Evolutionary conservation across 2,888 invertebrate species (phyloP).

Genomic region (Drosophila cracens): DNA sequence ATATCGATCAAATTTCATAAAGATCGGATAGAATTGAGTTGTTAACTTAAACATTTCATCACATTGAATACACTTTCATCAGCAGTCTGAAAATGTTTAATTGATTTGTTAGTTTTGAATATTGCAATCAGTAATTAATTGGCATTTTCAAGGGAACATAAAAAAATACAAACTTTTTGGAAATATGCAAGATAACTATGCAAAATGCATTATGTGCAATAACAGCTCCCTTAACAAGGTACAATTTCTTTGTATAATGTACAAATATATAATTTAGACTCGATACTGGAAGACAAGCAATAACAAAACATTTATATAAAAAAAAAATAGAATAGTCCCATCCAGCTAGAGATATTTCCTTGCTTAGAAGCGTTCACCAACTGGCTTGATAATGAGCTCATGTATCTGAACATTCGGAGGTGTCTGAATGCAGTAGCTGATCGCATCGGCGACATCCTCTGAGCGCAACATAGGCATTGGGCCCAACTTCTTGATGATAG

Average conservation of each 20-base stretch:
- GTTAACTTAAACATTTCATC: neutral
- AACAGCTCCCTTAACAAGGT: too few relatives aligned
- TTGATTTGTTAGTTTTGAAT: neutral
- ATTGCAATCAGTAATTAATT: neutral
- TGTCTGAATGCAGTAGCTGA: constrained; percentile 75
- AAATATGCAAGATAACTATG: too few relatives aligned
- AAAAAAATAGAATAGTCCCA: neutral
- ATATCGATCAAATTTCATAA: neutral
- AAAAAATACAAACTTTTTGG: neutral
- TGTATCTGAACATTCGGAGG: constrained; percentile 80
- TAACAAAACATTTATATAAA: neutral
- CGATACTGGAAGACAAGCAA: neutral
- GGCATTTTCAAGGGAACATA: neutral
- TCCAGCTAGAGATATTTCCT: neutral
- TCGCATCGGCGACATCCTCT: constrained; percentile 79
- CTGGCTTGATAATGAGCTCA: constrained; percentile 76
- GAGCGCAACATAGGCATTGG: constrained; percentile 47
- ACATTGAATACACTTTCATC: neutral
- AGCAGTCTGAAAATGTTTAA: neutral
- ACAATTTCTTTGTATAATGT: neutral
- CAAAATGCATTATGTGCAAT: too few relatives aligned
- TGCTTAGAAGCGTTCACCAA: constrained; percentile 58
- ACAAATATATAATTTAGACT: neutral
- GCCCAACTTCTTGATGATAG: rapidly evolving
- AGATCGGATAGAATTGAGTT: neutral